These are phyloP conservation scores for Hartigia nigra DNA, from an alignment of 2,888 invertebrate species.

Conservation along the genomic window DNA sequence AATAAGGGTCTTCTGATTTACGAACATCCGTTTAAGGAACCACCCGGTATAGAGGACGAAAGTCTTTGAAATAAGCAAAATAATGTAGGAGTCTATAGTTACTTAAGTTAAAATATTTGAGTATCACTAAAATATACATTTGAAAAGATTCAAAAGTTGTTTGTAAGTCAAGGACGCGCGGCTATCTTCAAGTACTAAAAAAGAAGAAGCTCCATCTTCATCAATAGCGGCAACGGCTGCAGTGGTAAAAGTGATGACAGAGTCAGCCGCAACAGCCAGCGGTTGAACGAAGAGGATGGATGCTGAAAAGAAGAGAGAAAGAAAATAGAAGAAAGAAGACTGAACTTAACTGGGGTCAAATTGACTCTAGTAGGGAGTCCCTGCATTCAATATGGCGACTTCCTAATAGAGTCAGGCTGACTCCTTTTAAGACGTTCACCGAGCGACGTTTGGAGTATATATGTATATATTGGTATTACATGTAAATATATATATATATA, in stretches of 20 bases:
- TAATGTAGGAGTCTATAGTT: too few relatives aligned
- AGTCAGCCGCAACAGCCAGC: not conserved
- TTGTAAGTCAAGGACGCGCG: not conserved
- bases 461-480: not conserved
- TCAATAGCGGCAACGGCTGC: not conserved
- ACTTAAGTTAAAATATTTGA: not conserved
- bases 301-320: not conserved
- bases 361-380: constrained; percentile 99
- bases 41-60: not conserved
- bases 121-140: not conserved
- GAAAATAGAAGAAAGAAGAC: constrained; percentile 47
- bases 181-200: not conserved
- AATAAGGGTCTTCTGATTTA: not conserved
- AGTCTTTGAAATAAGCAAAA: not conserved
- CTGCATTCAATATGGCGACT: constrained; percentile 84
- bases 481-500: not conserved
- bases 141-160: not conserved
- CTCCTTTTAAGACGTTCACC: constrained; percentile 82
- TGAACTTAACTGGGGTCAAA: constrained; percentile 88
- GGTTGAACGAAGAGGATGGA: not conserved
- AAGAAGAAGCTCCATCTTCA: not conserved
- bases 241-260: not conserved
- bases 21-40: not conserved
- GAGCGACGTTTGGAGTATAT: constrained; percentile 31
- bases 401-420: constrained; percentile 99